These are phyloP conservation scores for Metaphire vulgaris DNA, from an alignment of 1,140 invertebrate species.

Conservation along the genomic window DNA sequence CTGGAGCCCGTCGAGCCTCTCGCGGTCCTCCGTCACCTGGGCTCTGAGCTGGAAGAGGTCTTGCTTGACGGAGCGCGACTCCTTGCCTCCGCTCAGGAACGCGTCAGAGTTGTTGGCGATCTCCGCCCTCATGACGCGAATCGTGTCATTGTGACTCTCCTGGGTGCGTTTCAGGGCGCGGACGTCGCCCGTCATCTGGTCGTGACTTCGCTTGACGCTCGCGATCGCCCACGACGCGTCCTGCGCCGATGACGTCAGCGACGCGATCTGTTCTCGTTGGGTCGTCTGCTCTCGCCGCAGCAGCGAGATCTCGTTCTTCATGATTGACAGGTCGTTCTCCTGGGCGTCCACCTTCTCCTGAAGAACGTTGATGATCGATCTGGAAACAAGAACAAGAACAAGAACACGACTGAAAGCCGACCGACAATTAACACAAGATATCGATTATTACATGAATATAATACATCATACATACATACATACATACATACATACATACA, in stretches of 20 bases:
- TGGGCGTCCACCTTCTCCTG: not conserved
- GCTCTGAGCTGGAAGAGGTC: not conserved
- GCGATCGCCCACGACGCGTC: not conserved
- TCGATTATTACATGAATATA: too few relatives aligned
- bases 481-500: too few relatives aligned
- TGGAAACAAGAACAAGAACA: not conserved
- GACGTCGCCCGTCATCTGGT: not conserved
- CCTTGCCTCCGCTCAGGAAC: not conserved
- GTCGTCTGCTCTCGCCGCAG: not conserved
- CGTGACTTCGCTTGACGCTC: not conserved
- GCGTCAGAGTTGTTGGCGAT: not conserved
- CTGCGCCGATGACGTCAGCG: not conserved
- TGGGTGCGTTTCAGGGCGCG: not conserved
- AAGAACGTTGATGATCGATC: not conserved
- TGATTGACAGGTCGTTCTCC: slow-evolving; percentile 1
- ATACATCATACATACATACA: too few relatives aligned
- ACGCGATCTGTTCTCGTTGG: not conserved
- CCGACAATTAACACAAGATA: too few relatives aligned
- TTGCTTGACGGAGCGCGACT: not conserved
- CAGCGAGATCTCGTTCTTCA: not conserved
- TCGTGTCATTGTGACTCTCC: not conserved
- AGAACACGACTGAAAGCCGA: too few relatives aligned
- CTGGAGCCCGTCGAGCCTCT: not conserved
- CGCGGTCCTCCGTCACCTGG: not conserved
- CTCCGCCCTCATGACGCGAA: not conserved